Percentiles rank a stretch among this genome's conserved stretches.
Evolutionary conservation across 1,140 invertebrate species (phyloP).

Genomic region (Atta colombica): DNA sequence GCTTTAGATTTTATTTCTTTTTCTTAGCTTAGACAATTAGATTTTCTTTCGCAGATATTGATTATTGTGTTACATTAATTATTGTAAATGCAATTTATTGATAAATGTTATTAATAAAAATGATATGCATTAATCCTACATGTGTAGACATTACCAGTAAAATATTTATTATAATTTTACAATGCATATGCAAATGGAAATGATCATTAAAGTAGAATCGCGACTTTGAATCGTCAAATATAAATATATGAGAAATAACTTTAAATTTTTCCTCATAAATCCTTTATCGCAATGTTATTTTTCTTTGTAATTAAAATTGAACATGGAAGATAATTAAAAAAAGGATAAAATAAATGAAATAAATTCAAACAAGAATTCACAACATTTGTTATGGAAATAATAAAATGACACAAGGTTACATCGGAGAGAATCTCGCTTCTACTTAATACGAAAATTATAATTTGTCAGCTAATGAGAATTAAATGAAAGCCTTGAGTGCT

Average conservation of each 20-base stretch:
- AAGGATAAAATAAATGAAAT: neutral
- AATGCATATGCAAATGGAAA: neutral
- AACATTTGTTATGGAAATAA: neutral
- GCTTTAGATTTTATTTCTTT: too few relatives aligned
- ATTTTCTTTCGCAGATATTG: neutral
- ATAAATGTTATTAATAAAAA: conserved; percentile 22
- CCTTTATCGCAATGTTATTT: conserved; percentile 7
- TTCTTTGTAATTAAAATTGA: neutral
- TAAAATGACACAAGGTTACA: neutral
- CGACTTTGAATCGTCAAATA: neutral
- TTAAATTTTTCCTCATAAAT: neutral
- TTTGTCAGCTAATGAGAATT: neutral
- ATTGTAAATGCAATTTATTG: neutral
- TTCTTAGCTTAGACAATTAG: neutral
- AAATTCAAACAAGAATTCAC: neutral
- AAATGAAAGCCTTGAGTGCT: neutral
- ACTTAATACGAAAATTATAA: neutral
- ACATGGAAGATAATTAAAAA: neutral
- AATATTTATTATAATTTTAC: conserved; percentile 29
- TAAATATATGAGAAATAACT: neutral
- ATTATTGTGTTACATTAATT: conserved; percentile 9
- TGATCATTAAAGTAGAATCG: neutral
- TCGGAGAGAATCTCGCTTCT: neutral
- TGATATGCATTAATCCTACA: neutral
- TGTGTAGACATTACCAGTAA: neutral